Evolutionary conservation across 92 coral and sea anemone species (phyloP).

Genomic region (Muricea muricata): DNA sequence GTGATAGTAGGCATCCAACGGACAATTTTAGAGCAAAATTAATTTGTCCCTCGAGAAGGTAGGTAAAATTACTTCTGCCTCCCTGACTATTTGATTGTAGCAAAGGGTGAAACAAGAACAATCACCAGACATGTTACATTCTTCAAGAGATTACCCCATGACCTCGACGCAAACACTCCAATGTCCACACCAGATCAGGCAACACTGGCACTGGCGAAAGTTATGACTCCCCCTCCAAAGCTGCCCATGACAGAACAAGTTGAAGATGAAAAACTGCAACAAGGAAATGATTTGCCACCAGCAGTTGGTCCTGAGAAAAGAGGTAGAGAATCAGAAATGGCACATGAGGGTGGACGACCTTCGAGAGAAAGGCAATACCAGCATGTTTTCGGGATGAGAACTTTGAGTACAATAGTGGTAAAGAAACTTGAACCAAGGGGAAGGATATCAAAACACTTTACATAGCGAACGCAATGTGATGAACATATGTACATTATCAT

Average conservation of each 20-base stretch:
- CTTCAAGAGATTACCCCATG: neutral
- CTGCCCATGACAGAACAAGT: neutral
- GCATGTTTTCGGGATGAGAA: neutral
- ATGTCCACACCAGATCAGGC: neutral
- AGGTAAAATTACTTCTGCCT: too few species aligned
- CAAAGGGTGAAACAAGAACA: neutral
- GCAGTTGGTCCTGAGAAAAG: neutral
- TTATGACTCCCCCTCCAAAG: neutral
- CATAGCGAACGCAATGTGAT: too few species aligned
- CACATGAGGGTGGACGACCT: neutral
- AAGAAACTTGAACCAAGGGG: too few species aligned
- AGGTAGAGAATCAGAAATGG: neutral
- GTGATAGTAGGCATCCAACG: too few species aligned
- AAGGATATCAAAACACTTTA: too few species aligned
- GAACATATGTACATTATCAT: too few species aligned
- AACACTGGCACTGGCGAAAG: neutral
- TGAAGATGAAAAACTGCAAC: neutral
- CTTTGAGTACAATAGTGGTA: neutral
- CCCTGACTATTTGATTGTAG: too few species aligned
- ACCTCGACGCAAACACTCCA: neutral
- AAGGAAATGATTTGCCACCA: neutral
- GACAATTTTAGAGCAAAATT: too few species aligned
- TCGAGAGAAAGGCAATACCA: neutral
- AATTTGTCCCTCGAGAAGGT: too few species aligned
- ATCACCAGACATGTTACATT: slow-evolving; percentile 17